Evolutionary conservation across 2,113 vertebrate genomes (phyloP).

Genomic region (Prinia subflava): DNA sequence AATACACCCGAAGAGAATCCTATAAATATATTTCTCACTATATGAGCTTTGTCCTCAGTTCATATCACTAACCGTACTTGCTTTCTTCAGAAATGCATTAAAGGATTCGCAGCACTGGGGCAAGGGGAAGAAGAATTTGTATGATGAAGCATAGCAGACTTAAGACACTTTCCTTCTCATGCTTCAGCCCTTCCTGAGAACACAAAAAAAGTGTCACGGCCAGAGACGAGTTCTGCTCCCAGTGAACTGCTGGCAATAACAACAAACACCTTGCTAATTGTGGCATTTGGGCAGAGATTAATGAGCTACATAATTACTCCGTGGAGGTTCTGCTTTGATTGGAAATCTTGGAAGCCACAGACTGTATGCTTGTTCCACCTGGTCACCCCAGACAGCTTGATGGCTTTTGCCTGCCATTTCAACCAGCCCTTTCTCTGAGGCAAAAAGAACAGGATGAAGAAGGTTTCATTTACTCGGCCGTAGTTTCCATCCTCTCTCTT

Average conservation of each 20-base stretch:
- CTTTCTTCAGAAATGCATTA: not conserved
- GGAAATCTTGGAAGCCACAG: conserved; percentile 70
- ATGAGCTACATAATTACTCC: conserved; percentile 60
- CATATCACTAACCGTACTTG: not conserved
- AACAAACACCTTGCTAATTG: not conserved
- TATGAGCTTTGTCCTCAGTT: not conserved
- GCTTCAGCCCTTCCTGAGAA: not conserved
- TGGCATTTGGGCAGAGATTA: conserved; percentile 55
- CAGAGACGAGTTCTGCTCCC: not conserved
- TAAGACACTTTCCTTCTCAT: not conserved
- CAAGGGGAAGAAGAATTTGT: not conserved
- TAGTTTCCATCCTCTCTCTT: conserved; percentile 50
- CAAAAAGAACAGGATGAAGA: conserved; percentile 10
- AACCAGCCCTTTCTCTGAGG: conserved; percentile 30
- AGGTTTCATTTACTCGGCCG: not conserved
- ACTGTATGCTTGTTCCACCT: conserved; percentile 62
- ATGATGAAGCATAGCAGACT: too few relatives aligned
- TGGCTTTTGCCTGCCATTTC: conserved; percentile 58
- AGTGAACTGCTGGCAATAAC: not conserved
- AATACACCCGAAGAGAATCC: not conserved
- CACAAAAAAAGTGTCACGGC: not conserved
- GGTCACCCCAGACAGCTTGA: conserved; percentile 51
- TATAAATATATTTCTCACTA: not conserved
- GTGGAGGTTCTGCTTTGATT: conserved; percentile 60
- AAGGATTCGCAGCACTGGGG: not conserved